Evolutionary conservation across 2,797 vertebrate genomes (phyloP), one percentile per base, ranked within the genome.

Genomic region (Craterocephalus amniculus): DNA sequence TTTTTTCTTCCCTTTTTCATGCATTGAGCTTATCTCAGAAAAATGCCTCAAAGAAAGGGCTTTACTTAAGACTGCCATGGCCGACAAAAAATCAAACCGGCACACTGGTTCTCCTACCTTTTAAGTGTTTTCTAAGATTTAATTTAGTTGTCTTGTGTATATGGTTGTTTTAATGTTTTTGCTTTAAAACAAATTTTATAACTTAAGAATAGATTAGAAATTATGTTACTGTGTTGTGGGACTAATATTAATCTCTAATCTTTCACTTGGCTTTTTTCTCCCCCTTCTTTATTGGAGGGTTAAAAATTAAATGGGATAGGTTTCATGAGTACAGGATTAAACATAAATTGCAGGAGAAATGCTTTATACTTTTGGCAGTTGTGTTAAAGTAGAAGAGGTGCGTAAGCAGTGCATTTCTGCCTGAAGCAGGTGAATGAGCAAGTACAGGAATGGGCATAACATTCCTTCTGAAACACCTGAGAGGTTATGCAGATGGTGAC

Each of bases 381-480:
- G 18, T 45, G 20, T n/a, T 45, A 45, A n/a, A n/a, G 43, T 18
- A 45, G 20, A 45, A 20, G 6, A n/a, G 20, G 18, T 62, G 51
- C 76, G 75, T 4, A 6, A 54, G 76, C 31, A 83, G 70, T 66
- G 34, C 85, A 89, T 91, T 89, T 85, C 86, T 78, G 63, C 52
- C 32, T 78, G 66, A 76, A 83, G 76, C 78, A 63, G 72, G 73
- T 79, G 77, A 85, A 73, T 76, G 76, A 85, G 78, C 81, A 79
- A 74, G 79, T 80, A 65, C 35, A 81, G 76, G 80, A 88, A 89
- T 85, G 86, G 83, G 85, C 61, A 48, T 72, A 67, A 66, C 84
- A 91, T 92, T 91, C 89, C 87, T 88, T 45, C 49, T 36, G 70
- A 57, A 90, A 85, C 88, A 90, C 88, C 86, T 90, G 91, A 92